Percentiles rank a stretch among this genome's conserved stretches.
phyloP scores from a whole-genome alignment of 2,888 invertebrate species.

The Apoda limacodes region DNA sequence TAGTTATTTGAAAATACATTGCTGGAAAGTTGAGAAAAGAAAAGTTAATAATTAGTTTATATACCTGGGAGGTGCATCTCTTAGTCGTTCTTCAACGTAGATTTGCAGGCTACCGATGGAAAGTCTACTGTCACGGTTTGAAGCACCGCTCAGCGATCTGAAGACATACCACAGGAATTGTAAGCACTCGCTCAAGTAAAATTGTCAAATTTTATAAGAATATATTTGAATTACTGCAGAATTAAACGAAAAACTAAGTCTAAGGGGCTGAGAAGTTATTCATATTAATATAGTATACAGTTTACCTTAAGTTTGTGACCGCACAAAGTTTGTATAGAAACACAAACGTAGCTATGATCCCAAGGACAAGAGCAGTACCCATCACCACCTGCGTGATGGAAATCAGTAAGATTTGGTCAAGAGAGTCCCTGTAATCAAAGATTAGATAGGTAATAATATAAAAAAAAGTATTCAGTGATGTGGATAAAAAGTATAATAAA shows the following conservation, averaged over 20 bases:
- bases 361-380: slow-evolving; percentile 53
- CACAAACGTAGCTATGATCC: slow-evolving; percentile 53
- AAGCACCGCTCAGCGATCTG: slow-evolving; percentile 34
- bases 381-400: slow-evolving; percentile 61
- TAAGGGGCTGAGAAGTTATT: no score
- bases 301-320: slow-evolving; percentile 42
- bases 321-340: slow-evolving; percentile 56
- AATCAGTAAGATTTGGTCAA: slow-evolving; percentile 50
- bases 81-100: slow-evolving; percentile 50
- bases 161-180: no score
- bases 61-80: slow-evolving; percentile 59
- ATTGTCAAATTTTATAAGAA: no score
- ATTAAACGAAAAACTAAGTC: no score
- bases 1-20: slow-evolving; percentile 6
- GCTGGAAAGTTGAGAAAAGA: slow-evolving; percentile 4
- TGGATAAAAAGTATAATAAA: no score
- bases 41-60: background rate
- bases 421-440: slow-evolving; percentile 38
- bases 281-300: no score
- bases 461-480: no score
- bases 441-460: no score
- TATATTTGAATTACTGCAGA: no score
- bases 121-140: slow-evolving; percentile 31
- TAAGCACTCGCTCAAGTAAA: no score
- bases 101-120: slow-evolving; percentile 59